A percentile compares a stretch with the other conserved stretches of the same genome.
Conservation (phyloP, 2,113 vertebrate genomes). For the Sciurus niger region DNA sequence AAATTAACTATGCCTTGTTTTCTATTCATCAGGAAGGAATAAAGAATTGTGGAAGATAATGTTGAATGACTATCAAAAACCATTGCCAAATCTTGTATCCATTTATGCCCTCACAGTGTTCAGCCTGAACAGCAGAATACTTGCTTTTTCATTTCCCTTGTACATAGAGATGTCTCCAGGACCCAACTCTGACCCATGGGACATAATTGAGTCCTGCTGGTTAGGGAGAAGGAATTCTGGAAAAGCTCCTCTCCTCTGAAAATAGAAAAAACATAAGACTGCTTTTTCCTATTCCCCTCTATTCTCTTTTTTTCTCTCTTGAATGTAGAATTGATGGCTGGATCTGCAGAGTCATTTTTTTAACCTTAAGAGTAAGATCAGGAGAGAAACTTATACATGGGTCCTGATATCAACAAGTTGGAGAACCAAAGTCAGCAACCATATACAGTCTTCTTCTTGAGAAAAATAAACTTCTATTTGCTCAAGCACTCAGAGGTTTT, state of each 20-base stretch:
- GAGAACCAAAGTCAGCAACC: not conserved
- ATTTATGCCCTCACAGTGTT: not conserved
- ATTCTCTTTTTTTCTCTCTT: not conserved
- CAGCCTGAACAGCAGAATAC: not conserved
- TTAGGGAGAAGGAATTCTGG: not conserved
- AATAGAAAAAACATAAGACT: not conserved
- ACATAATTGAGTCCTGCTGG: not conserved
- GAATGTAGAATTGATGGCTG: not conserved
- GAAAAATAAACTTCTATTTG: not conserved
- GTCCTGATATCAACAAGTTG: not conserved
- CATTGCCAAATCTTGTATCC: not conserved
- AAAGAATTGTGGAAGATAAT: not conserved
- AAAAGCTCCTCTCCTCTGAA: not conserved
- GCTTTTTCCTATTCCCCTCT: not conserved
- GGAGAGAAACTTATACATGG: not conserved
- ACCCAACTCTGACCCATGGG: not conserved
- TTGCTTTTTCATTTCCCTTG: not conserved
- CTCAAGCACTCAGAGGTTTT: not conserved
- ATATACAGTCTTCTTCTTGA: not conserved
- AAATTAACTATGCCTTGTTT: conserved; percentile 26
- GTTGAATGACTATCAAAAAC: not conserved
- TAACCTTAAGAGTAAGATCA: not conserved
- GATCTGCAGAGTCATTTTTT: not conserved
- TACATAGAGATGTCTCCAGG: too few relatives aligned
- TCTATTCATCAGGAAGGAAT: not conserved